Evolutionary conservation across 30 jellyfish, hydroid and myxozoan genomes (phyloP), one percentile per base, ranked within the genome.

Genomic region (Hydractinia echinata): DNA sequence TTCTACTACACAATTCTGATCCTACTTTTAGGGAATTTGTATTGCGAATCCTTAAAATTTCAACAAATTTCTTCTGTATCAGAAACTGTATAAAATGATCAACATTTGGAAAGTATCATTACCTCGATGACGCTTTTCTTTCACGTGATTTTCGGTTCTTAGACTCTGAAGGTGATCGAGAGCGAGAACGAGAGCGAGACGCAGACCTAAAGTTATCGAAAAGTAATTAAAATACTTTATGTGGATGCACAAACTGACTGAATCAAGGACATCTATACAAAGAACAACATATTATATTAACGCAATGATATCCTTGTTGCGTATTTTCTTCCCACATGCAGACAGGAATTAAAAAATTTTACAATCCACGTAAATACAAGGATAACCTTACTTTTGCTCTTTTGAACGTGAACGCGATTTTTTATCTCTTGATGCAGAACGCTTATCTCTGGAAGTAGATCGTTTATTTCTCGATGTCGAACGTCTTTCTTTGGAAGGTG

Each of bases 391-490:
- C 74, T 64, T 64, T 64, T 51, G 19, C 10, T 64, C 74, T 64
- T 64, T 64, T 7, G 83, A 74, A 48, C 66, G 51, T 49, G 83
- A 74, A 49, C 66, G 83, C 13, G 83, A 74, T 48, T 55, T 54
- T 4, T 58, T 55, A 74, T 74, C 83, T 74, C 66, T 74, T 15
- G 68, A 30, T 11, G 51, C 0, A 5, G 83, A 74, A 5, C 66
- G 51, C 51, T 49, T 49, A 5, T 74, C 83, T 74, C 66, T 51
- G 72, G 83, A 74, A 44, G 15, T 54, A 5, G 83, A 74, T 8
- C 83, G 83, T 74, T 74, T 74, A 13, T 74, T 67, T 6, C 54
- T 74, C 13, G 81, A 72, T 72, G 21, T 54, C 2, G 83, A 74
- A 3, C 66, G 51, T 13, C 39, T 64, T 64, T 64, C 74, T 64